A percentile compares a stretch with the other conserved stretches of the same genome.
Conservation (phyloP, 2,888 invertebrate genomes). For the Cerceris rybyensis region DNA sequence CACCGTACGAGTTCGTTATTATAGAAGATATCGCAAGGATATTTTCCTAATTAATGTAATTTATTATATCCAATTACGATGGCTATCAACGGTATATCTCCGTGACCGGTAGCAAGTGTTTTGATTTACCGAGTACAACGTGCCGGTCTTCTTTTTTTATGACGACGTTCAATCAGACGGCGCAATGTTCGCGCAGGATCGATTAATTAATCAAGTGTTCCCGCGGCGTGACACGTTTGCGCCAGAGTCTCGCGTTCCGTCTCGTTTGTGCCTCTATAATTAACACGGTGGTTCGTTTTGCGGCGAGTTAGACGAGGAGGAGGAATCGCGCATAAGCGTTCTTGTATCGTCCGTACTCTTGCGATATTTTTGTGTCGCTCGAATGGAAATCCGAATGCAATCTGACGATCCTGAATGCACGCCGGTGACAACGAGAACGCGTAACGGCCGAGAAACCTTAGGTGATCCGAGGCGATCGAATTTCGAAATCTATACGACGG, state of each 20-base stretch:
- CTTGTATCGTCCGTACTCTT: too few species aligned
- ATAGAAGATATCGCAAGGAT: slow-evolving; percentile 6
- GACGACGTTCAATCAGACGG: slow-evolving; percentile 30
- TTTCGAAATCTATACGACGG: slow-evolving; percentile 71
- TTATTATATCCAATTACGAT: slow-evolving; percentile 48
- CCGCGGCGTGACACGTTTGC: slow-evolving; percentile 50
- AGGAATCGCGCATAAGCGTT: not conserved
- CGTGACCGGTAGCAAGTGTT: slow-evolving; percentile 44
- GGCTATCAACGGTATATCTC: slow-evolving; percentile 26
- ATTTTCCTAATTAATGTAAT: slow-evolving; percentile 43
- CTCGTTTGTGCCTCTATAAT: slow-evolving; percentile 55
- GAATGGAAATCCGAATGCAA: slow-evolving; percentile 55
- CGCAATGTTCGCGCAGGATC: slow-evolving; percentile 26
- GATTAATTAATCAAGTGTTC: slow-evolving; percentile 61
- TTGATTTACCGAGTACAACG: slow-evolving; percentile 28
- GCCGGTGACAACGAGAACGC: slow-evolving; percentile 43
- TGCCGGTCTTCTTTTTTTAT: not conserved
- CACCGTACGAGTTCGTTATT: slow-evolving; percentile 15
- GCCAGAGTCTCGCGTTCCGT: slow-evolving; percentile 46
- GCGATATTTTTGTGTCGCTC: slow-evolving; percentile 45
- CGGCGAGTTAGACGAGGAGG: slow-evolving; percentile 7
- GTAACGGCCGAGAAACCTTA: slow-evolving; percentile 72
- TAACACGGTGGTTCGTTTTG: slow-evolving; percentile 50
- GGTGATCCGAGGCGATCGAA: slow-evolving; percentile 71
- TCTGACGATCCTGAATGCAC: slow-evolving; percentile 36